phyloP scores from a whole-genome alignment of 2,113 vertebrate genomes.

The Cyanistes caeruleus region DNA sequence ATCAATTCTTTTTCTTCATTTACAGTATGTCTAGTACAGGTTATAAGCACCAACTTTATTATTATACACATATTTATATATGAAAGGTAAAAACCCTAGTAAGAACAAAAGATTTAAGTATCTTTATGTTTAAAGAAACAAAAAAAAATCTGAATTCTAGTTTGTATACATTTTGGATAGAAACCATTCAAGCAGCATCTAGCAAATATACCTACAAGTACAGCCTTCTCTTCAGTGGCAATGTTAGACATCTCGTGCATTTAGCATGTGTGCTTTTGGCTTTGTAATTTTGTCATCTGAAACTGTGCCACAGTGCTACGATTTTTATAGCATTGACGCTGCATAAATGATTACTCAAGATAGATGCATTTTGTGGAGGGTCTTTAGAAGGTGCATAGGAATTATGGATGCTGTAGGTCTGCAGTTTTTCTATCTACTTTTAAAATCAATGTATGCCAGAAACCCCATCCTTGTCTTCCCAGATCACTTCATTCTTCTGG shows the following conservation, averaged over 20 bases:
- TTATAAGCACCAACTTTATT: not conserved
- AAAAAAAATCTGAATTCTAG: not conserved
- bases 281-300: slow-evolving; percentile 12
- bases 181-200: not conserved
- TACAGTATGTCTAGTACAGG: not conserved
- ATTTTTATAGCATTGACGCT: slow-evolving; percentile 12
- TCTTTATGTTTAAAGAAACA: not conserved
- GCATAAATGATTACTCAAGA: not conserved
- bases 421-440: not conserved
- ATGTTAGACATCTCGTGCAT: not conserved
- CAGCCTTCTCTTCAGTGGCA: not conserved
- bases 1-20: not conserved
- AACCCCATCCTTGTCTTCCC: not conserved
- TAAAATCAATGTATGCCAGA: not conserved
- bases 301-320: not conserved
- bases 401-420: not conserved
- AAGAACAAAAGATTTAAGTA: not conserved
- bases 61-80: not conserved
- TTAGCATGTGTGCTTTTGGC: not conserved
- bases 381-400: not conserved
- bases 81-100: not conserved
- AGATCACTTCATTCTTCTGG: not conserved
- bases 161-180: not conserved
- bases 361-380: not conserved
- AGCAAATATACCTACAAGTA: not conserved